Percentiles rank a stretch among this genome's conserved stretches.
Evolutionary conservation across 2,113 vertebrate species (phyloP).

Genomic region (Podiceps cristatus): DNA sequence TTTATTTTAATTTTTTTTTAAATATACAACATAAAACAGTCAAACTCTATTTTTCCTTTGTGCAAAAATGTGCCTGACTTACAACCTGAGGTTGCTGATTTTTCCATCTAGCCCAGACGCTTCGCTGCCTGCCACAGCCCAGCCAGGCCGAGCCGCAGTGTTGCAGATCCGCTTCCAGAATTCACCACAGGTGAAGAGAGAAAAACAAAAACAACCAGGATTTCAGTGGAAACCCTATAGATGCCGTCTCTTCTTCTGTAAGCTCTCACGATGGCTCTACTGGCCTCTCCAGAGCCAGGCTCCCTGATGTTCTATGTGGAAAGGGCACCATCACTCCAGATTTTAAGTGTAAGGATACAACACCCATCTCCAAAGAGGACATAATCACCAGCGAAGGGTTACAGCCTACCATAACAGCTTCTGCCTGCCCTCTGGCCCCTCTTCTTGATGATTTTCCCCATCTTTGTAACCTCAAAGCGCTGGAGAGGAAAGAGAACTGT

Average conservation of each 20-base stretch:
- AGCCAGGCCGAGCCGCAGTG: neutral
- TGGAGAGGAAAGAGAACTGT: neutral
- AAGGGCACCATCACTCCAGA: neutral
- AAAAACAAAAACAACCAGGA: conserved; percentile 3
- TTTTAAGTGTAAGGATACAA: neutral
- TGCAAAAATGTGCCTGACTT: conserved; percentile 23
- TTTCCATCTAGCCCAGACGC: conserved; percentile 61
- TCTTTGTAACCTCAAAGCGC: neutral
- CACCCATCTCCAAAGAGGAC: neutral
- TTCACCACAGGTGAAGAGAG: conserved; percentile 24
- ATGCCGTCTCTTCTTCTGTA: neutral
- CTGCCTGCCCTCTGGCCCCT: neutral
- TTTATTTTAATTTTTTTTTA: conserved; percentile 40
- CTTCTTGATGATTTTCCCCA: neutral
- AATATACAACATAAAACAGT: conserved; percentile 40
- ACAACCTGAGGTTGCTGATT: conserved; percentile 55
- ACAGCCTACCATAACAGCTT: neutral
- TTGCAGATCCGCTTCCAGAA: conserved; percentile 35
- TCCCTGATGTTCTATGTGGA: accelerated
- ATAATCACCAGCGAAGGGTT: neutral
- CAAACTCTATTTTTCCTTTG: conserved; percentile 44
- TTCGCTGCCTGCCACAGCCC: neutral
- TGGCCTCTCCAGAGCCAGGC: neutral
- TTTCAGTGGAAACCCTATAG: neutral
- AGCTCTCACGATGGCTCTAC: accelerated